Percentiles rank a stretch among this genome's conserved stretches.
These are phyloP conservation scores for Heterochromis multidens DNA, from an alignment of 2,113 vertebrate genomes.

Conservation along the genomic window DNA sequence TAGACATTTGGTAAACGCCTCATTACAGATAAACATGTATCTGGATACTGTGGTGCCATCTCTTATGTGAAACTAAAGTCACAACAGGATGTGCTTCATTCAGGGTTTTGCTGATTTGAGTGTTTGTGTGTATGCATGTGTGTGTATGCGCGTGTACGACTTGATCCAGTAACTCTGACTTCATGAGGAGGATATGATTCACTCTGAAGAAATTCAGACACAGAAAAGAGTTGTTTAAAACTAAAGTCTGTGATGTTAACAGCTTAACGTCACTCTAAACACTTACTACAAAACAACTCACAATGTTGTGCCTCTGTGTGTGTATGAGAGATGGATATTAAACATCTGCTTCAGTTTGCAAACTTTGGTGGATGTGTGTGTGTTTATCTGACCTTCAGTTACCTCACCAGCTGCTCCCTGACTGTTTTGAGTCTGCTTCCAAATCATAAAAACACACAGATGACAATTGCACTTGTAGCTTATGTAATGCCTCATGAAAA, in stretches of 20 bases:
- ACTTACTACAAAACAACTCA: not conserved
- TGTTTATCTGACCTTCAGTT: slow-evolving; percentile 22
- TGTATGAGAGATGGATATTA: not conserved
- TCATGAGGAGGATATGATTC: slow-evolving; percentile 52
- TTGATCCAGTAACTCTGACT: slow-evolving; percentile 14
- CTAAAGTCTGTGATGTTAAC: slow-evolving; percentile 5
- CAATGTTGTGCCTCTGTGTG: not conserved
- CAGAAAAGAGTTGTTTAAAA: not conserved
- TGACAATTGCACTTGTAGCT: not conserved
- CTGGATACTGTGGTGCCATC: not conserved
- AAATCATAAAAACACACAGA: slow-evolving; percentile 11
- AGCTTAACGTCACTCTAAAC: slow-evolving; percentile 30
- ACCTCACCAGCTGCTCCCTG: slow-evolving; percentile 14
- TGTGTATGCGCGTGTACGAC: not conserved
- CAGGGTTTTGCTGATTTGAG: slow-evolving; percentile 52
- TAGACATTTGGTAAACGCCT: not conserved
- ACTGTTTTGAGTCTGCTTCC: not conserved
- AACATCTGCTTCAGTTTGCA: not conserved
- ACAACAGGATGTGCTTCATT: slow-evolving; percentile 56
- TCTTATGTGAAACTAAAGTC: not conserved
- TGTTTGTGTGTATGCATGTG: not conserved
- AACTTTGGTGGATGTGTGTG: not conserved
- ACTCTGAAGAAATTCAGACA: slow-evolving; percentile 29
- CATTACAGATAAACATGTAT: not conserved
- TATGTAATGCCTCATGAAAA: slow-evolving; percentile 8